phyloP scores from a whole-genome alignment of 2,113 vertebrate genomes.

The Nematolebias whitei region DNA sequence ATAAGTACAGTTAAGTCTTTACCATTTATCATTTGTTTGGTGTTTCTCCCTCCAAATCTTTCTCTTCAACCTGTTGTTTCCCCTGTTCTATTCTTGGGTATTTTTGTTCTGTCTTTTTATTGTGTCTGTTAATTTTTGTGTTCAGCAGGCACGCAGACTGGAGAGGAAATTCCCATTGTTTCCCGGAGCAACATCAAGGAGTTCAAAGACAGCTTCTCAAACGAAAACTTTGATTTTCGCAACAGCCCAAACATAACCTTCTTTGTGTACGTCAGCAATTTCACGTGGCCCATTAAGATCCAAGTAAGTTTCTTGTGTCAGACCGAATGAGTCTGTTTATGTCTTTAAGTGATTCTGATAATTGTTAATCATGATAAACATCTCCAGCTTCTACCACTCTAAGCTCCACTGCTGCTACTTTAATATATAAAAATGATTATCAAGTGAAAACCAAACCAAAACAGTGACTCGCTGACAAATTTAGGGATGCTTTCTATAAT shows the following conservation, averaged over 20 bases:
- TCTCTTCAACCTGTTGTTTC: not conserved
- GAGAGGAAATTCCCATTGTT: constrained; percentile 93
- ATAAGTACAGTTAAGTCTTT: too few relatives aligned
- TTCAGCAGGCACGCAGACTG: constrained; percentile 93
- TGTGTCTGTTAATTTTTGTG: not conserved
- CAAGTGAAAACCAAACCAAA: not conserved
- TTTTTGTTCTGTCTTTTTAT: not conserved
- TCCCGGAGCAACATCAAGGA: constrained; percentile 95
- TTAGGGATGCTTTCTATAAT: not conserved
- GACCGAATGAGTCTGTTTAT: not conserved
- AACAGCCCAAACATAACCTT: constrained; percentile 98
- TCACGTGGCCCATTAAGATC: constrained; percentile 98
- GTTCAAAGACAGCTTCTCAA: constrained; percentile 98
- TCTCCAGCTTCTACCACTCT: not conserved
- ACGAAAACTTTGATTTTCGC: constrained; percentile 98
- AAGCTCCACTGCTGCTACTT: not conserved
- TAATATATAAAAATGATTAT: not conserved
- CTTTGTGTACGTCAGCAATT: constrained; percentile 99
- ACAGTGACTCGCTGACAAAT: not conserved
- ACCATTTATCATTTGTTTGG: not conserved
- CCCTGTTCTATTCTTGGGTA: not conserved
- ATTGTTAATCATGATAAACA: not conserved
- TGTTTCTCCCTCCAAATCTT: not conserved
- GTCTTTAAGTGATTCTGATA: not conserved
- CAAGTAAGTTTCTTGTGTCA: constrained; percentile 45